Evolutionary conservation across 2,113 vertebrate genomes (phyloP).

Genomic region (Narcine bancroftii): DNA sequence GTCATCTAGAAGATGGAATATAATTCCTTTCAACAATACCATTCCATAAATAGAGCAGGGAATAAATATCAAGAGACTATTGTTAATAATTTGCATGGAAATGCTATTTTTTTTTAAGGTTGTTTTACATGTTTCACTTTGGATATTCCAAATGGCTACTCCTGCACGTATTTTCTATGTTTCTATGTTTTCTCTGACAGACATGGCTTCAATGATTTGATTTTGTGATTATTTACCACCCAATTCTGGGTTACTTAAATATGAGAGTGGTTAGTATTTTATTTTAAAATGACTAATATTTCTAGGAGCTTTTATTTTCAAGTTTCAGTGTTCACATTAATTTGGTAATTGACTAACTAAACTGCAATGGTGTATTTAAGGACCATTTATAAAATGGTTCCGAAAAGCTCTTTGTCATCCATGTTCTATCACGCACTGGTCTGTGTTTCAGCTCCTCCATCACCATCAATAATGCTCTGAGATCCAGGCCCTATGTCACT

Average conservation of each 20-base stretch:
- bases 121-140: neutral
- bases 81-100: constrained; percentile 8
- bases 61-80: neutral
- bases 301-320: neutral
- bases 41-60: neutral
- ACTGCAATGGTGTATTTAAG: neutral
- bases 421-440: neutral
- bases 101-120: neutral
- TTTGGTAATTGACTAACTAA: neutral
- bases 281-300: neutral
- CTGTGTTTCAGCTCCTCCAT: neutral
- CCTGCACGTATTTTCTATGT: no score
- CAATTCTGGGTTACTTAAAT: neutral
- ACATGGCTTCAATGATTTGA: neutral
- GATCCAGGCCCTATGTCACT: neutral
- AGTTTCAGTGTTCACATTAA: neutral
- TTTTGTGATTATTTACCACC: neutral
- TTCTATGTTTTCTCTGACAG: no score
- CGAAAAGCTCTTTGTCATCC: neutral
- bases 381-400: neutral
- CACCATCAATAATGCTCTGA: neutral
- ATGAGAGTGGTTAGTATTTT: neutral
- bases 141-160: neutral
- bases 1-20: neutral
- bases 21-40: neutral